These are phyloP conservation scores for Dicranocentrus wangi DNA, from an alignment of 2,888 invertebrate genomes.

Conservation along the genomic window DNA sequence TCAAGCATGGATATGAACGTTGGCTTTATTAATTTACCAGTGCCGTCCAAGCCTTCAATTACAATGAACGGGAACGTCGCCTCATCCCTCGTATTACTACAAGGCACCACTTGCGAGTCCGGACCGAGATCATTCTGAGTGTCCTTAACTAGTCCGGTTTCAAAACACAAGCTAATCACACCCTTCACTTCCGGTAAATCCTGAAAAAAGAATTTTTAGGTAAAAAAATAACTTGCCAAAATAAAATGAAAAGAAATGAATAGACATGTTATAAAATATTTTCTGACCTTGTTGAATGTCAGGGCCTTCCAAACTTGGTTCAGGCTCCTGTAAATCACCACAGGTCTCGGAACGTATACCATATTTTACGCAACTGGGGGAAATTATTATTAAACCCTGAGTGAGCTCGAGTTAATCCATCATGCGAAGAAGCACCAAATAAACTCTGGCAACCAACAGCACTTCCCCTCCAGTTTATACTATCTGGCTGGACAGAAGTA, in stretches of 20 bases:
- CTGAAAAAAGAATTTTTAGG: slow-evolving; percentile 27
- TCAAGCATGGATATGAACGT: slow-evolving; percentile 22
- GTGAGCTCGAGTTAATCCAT: neutral
- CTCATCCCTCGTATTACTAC: slow-evolving; percentile 68
- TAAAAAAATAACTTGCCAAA: neutral
- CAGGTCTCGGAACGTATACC: neutral
- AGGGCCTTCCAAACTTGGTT: slow-evolving; percentile 25
- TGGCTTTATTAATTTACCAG: slow-evolving; percentile 74
- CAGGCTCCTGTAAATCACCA: slow-evolving; percentile 36
- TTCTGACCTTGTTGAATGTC: slow-evolving; percentile 10
- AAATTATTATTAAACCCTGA: neutral
- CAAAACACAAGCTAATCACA: slow-evolving; percentile 23
- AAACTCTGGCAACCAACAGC: neutral
- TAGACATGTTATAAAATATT: neutral
- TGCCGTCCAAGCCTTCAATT: slow-evolving; percentile 77
- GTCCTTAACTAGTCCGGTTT: slow-evolving; percentile 21
- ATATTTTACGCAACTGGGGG: neutral
- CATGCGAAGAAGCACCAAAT: neutral
- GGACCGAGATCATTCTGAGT: neutral
- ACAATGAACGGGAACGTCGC: slow-evolving; percentile 75
- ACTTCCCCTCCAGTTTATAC: too few relatives aligned
- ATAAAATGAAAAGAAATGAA: neutral
- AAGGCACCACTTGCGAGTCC: neutral
- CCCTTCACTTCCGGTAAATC: slow-evolving; percentile 25
- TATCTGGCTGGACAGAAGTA: too few relatives aligned